Evolutionary conservation across 2,113 vertebrate species (phyloP), one percentile per base, ranked within the genome.

Genomic region (Typhlomys cinereus): DNA sequence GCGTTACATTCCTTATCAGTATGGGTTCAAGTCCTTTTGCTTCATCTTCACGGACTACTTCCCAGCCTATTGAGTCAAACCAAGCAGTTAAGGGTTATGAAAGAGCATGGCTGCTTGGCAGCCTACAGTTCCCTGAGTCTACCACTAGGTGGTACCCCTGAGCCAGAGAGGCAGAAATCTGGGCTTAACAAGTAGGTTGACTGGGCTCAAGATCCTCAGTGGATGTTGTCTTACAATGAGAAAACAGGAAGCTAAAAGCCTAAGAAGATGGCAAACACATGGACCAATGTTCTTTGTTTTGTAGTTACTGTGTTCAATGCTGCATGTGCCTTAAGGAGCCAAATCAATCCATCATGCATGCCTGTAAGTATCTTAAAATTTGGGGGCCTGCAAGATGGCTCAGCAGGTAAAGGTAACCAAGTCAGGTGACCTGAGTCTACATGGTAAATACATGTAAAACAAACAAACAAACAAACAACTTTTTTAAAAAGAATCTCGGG

Each of bases 91-190:
- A 29, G 52, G n/a, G 4, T 80, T 80, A n/a, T n/a, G n/a, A 52
- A 48, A 52, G 21, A 62, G 29, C 23, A 48, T 2, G 44, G 84
- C 31, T 67, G 27, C 17, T 1, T 7, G 59, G 52, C 0, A 69
- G 39, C 29, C 41, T 20, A 75, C 18, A 64, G n/a, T 70, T 93
- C 46, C 52, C 79, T 75, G 1, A 44, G 31, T 61, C 31, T 62
- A 76, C 91, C 96, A 91, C 91, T 89, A 95, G 96, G 91, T 93
- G 96, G 92, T 89, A 89, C 21, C 50, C 78, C 87, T 84, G 34
- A 61, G 81, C 18, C 87, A 94, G 44, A n/a, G 92, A 91, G 93
- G 96, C 59, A 92, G 67, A 91, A 82, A 91, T 29, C 17, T 29
- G 46, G 41, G 25, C 27, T 71, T 57, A 52, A 39, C 23, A 74